Percentiles rank a stretch among this genome's conserved stretches.
phyloP scores from a whole-genome alignment of 2,797 vertebrate genomes.

The Peromyscus eremicus region DNA sequence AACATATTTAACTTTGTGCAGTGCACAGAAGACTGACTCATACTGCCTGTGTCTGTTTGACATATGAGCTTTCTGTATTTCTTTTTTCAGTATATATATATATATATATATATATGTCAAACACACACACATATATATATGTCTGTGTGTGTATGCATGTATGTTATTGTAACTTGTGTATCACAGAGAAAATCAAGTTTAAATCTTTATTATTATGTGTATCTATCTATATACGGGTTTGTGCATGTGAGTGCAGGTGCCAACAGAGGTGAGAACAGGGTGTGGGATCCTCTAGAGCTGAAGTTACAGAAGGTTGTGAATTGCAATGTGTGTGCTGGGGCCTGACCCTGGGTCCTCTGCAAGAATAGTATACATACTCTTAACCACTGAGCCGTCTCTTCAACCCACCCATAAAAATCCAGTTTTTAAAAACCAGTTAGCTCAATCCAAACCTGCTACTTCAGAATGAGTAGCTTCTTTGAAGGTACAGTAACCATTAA shows the following conservation, averaged over 20 bases:
- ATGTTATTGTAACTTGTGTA: conserved; percentile 85
- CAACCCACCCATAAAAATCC: conserved; percentile 79
- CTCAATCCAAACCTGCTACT: conserved; percentile 87
- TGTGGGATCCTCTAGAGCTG: not conserved
- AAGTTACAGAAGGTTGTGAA: not conserved
- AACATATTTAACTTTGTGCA: not conserved
- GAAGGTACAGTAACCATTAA: conserved; percentile 91
- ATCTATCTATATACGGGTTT: not conserved
- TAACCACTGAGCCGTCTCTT: not conserved
- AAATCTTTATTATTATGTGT: not conserved
- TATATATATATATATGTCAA: too few relatives aligned
- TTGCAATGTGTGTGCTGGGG: not conserved
- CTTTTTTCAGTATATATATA: not conserved
- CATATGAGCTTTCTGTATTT: not conserved
- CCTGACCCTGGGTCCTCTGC: not conserved
- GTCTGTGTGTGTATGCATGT: not conserved
- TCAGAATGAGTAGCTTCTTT: conserved; percentile 90
- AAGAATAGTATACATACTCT: not conserved
- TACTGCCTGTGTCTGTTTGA: not conserved
- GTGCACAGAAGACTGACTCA: conserved; percentile 33
- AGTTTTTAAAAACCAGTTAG: conserved; percentile 86
- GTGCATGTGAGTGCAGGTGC: not conserved
- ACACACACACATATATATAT: not conserved
- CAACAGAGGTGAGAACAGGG: not conserved
- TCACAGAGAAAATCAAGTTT: conserved; percentile 86